Evolutionary conservation across 2,888 invertebrate species (phyloP), one percentile per base, ranked within the genome.

Genomic region (Zygogramma bicolorata): DNA sequence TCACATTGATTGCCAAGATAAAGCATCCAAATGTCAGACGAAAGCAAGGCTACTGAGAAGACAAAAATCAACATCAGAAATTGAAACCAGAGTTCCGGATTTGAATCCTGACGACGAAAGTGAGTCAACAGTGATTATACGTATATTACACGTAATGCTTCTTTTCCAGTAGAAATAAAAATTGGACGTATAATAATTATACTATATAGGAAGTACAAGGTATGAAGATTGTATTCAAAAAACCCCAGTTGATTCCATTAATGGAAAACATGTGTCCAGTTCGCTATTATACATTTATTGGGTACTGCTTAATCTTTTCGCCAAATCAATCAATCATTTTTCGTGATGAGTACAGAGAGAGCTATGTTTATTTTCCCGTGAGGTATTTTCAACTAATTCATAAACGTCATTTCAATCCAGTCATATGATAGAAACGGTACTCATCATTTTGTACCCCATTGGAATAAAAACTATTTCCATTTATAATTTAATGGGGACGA

Each of bases 21-120:
- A 93, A 82, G 93, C 94, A 18, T 92, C 92, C 73, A 93, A 93
- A 84, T 97, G 97, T 85, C 95, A 96, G 85, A 93, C 95, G 15
- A 96, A 95, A 87, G 93, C 95, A 25, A 90, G 94, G 66, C 90
- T 97, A 67, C 89, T 97, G 73, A 91, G 97, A 76, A 89, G 97
- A 65, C 97, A 97, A 88, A 95, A 96, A 87, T 96, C 95, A 81
- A 95, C 96, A 65, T 95, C 96, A 8, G 94, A 94, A 86, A 92
- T 94, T 76, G 94, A 94, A 85, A 92, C 93, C 38, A 90, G 93
- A 80, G 89, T 92, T 61, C 93, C 91, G 73, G 91, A 92, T 71
- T 87, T 90, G 22, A 88, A 89, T 58, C 89, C 90, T 78, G 92
- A 93, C 78, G 94, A 95, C 87, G 94, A 95, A 91, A 95, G 95